Conservation (phyloP, 2,888 invertebrate species). For the Acleris literana region DNA sequence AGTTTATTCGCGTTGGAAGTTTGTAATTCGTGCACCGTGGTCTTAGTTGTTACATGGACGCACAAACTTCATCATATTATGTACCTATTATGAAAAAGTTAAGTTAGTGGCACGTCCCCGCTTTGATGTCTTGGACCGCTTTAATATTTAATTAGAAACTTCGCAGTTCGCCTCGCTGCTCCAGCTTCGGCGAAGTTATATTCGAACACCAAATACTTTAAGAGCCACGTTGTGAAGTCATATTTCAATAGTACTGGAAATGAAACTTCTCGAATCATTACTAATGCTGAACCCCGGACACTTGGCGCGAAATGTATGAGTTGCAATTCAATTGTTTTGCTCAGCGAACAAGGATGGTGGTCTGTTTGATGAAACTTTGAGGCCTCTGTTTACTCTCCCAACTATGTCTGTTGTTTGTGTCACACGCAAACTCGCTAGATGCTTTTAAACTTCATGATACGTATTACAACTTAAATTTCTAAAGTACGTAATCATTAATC, state of each 20-base stretch:
- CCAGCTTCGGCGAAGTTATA: conserved; percentile 56
- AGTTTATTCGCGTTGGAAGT: conserved; percentile 19
- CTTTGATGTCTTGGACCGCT: conserved; percentile 54
- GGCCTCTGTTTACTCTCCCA: conserved; percentile 29
- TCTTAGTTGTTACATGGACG: conserved; percentile 17
- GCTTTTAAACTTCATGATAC: background rate
- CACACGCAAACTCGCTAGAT: conserved; percentile 6
- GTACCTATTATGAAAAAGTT: conserved; percentile 39
- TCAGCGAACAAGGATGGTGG: conserved; percentile 21
- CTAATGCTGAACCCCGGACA: conserved; percentile 31
- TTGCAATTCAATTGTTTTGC: conserved; percentile 36
- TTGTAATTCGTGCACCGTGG: conserved; percentile 17
- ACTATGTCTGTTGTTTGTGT: conserved; percentile 16
- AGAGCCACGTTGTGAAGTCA: conserved; percentile 54
- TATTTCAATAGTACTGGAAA: conserved; percentile 50
- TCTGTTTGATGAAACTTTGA: conserved; percentile 33
- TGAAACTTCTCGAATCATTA: conserved; percentile 35
- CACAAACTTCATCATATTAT: conserved; percentile 7
- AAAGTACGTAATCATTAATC: no score
- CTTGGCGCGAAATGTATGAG: conserved; percentile 31
- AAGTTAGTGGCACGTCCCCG: conserved; percentile 47
- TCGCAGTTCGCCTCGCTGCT: conserved; percentile 51
- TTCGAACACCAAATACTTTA: conserved; percentile 66
- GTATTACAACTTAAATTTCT: background rate
- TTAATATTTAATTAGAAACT: conserved; percentile 76